Base-by-base conservation (phyloP, 2,888 invertebrate genomes). In the Oscheius onirici region DNA sequence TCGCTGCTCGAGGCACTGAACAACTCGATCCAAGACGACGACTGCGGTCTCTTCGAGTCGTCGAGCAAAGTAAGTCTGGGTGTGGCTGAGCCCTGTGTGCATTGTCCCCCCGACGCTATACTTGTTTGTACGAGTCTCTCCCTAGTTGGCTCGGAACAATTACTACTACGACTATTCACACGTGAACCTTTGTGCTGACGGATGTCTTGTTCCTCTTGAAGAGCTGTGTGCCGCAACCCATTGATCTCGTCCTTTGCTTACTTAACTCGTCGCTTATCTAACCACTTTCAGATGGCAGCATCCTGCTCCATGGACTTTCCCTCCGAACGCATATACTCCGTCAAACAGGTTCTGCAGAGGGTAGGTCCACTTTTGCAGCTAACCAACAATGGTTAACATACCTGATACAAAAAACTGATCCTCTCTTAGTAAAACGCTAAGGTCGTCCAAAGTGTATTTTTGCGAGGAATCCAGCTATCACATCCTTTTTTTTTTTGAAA, bases 311-410 rank as follows among this genome's bases (percentile, higher is more conserved):
- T 63, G 63, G 63, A 63, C 28, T 63, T 46, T 8, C 26, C 46
- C 52, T 13, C 69, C 26, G 68, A 72, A 40, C 57, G 76, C 5
- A 74, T 76, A 52, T 76, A 75, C 69, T 72, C 71, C n/a, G 66
- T 76, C 43, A 63, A 69, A 54, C 76, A 76, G 60, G 71, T 76
- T 61, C 71, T 76, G 13, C 57, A 66, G 28, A 58, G 72, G 55
- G 76, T 76, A 20, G 17, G 66, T 52, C 20, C 8, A 34, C 3
- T 6, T 34, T 34, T 34, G 34, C 34, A 34, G 8, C 34, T 3
- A 34, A 8, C 34, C 8, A 34, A 34, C 34, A 34, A 34, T 34
- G 34, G 8, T 8, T 34, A 34, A 34, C 34, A 34, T 6, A 34
- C 34, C n/a, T n/a, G n/a, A n/a, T n/a, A n/a, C n/a, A n/a, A n/a